These are phyloP conservation scores for Bilobella aurantiaca DNA, from an alignment of 1,140 invertebrate species.

Conservation along the genomic window DNA sequence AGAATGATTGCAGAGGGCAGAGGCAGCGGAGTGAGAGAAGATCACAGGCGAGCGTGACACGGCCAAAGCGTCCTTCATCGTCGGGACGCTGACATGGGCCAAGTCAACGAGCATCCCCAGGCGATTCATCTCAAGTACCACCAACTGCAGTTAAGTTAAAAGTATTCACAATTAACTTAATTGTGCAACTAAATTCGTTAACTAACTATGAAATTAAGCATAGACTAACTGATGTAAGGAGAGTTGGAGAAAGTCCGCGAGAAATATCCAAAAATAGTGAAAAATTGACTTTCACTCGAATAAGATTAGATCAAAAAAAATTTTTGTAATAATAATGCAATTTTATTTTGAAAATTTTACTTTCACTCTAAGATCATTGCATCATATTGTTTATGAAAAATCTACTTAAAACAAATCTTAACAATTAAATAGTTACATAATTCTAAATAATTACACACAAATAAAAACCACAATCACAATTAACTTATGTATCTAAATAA, in stretches of 20 bases:
- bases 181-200: not conserved
- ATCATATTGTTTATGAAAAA: no score
- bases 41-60: slow-evolving; percentile 44
- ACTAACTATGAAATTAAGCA: not conserved
- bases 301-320: no score
- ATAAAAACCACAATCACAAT: no score
- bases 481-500: no score
- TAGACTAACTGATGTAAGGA: not conserved
- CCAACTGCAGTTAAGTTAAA: slow-evolving; percentile 24
- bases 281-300: not conserved
- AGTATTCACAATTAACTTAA: not conserved
- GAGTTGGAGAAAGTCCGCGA: not conserved
- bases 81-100: slow-evolving; percentile 43
- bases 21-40: slow-evolving; percentile 47
- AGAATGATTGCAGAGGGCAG: slow-evolving; percentile 42
- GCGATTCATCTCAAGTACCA: slow-evolving; percentile 36
- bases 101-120: slow-evolving; percentile 47
- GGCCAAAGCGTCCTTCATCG: slow-evolving; percentile 42
- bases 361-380: no score
- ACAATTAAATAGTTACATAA: no score
- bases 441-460: no score
- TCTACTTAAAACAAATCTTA: no score
- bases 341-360: no score
- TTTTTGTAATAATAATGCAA: no score
- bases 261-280: not conserved